These are phyloP conservation scores for Anolis sagrei DNA, from an alignment of 2,113 vertebrate genomes.

Conservation along the genomic window DNA sequence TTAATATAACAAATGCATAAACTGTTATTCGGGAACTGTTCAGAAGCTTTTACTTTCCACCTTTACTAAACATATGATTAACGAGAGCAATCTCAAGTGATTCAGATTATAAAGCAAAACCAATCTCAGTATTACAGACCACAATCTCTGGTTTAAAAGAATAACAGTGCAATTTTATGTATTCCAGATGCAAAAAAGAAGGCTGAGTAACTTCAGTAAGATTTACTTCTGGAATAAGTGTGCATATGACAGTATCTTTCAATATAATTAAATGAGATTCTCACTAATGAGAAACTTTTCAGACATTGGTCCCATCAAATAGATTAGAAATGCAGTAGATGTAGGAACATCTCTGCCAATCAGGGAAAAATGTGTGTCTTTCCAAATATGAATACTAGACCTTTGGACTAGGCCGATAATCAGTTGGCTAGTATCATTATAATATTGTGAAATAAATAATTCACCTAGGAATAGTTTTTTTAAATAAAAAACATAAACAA, in stretches of 20 bases:
- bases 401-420: neutral
- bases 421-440: neutral
- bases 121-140: neutral
- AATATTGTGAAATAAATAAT: neutral
- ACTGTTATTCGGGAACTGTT: neutral
- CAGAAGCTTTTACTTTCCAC: neutral
- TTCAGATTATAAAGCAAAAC: slow-evolving; percentile 38
- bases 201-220: neutral
- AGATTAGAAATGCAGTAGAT: neutral
- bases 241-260: neutral
- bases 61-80: slow-evolving; percentile 34
- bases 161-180: neutral
- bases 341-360: neutral
- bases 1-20: neutral
- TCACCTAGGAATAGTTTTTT: neutral
- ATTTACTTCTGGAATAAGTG: neutral
- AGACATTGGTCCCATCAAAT: neutral
- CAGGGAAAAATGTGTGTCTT: neutral
- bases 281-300: neutral
- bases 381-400: neutral
- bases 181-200: neutral
- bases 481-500: neutral
- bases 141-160: slow-evolving; percentile 2
- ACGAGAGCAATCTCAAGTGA: slow-evolving; percentile 28
- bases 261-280: neutral